phyloP scores from a whole-genome alignment of 2,113 vertebrate species.

The Neotoma lepida region DNA sequence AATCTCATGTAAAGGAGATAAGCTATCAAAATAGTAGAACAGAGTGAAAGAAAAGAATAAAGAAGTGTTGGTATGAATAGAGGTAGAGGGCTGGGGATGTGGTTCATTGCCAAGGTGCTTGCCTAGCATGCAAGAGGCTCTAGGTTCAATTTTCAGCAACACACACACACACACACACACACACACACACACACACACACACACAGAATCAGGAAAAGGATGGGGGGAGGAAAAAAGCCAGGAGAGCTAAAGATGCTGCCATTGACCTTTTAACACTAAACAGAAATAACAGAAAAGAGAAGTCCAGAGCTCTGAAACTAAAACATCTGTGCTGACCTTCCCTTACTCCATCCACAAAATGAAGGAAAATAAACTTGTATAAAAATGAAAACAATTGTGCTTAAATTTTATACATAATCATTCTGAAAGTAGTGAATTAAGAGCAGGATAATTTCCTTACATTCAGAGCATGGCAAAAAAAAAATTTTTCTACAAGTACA shows the following conservation, averaged over 20 bases:
- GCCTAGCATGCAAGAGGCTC: neutral
- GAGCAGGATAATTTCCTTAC: neutral
- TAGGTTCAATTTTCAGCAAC: neutral
- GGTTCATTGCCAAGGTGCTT: too few species aligned
- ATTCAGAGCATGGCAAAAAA: neutral
- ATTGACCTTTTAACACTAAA: neutral
- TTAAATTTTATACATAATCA: neutral
- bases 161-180: neutral
- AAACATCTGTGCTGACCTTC: neutral
- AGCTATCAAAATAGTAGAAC: neutral
- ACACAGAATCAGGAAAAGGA: neutral
- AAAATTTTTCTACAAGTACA: constrained; percentile 12
- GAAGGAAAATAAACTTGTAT: neutral
- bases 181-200: neutral
- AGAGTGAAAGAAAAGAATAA: neutral
- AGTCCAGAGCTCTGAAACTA: neutral
- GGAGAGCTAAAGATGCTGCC: neutral
- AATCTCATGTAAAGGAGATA: neutral
- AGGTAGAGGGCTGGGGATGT: neutral
- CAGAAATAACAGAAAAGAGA: neutral
- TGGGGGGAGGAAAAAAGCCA: neutral
- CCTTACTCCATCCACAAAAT: neutral
- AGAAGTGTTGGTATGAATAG: neutral
- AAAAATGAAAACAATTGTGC: neutral
- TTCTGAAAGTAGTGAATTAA: neutral